phyloP scores from a whole-genome alignment of 2,113 vertebrate genomes.

The Cebidichthys violaceus region DNA sequence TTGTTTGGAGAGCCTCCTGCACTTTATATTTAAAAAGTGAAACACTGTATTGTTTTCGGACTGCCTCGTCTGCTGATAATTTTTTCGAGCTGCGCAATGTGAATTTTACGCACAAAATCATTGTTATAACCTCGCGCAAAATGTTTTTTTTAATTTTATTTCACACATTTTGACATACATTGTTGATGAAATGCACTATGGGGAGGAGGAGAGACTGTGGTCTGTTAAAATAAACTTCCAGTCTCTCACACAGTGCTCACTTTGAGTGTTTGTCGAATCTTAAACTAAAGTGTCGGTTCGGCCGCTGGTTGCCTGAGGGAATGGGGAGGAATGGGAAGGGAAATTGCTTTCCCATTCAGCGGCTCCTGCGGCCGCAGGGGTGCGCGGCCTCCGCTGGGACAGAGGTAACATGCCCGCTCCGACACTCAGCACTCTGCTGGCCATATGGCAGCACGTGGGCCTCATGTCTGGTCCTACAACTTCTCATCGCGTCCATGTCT shows the following conservation, averaged over 20 bases:
- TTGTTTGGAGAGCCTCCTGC: neutral
- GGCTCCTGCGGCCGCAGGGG: slow-evolving; percentile 54
- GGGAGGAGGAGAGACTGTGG: neutral
- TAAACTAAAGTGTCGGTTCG: neutral
- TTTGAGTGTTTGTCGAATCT: neutral
- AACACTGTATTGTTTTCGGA: neutral
- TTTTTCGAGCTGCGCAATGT: neutral
- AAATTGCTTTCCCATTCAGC: slow-evolving; percentile 44
- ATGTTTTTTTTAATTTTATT: neutral
- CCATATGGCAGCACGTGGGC: slow-evolving; percentile 72
- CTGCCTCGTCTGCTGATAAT: neutral
- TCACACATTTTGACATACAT: neutral
- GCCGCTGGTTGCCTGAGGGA: slow-evolving; percentile 49
- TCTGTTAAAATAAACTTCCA: neutral
- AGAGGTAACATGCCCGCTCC: slow-evolving; percentile 48
- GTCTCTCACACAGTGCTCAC: too few relatives aligned
- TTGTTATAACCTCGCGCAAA: neutral
- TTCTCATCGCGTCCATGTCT: slow-evolving; percentile 2
- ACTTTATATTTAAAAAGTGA: neutral
- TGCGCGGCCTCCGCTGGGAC: slow-evolving; percentile 63
- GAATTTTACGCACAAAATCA: slow-evolving; percentile 28
- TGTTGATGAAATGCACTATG: neutral
- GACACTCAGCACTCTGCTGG: slow-evolving; percentile 57
- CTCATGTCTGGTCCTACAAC: slow-evolving; percentile 37
- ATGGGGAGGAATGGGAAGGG: slow-evolving; percentile 41